These are phyloP conservation scores for Coelinius sp. DNA, from an alignment of 2,888 invertebrate species.

Conservation along the genomic window DNA sequence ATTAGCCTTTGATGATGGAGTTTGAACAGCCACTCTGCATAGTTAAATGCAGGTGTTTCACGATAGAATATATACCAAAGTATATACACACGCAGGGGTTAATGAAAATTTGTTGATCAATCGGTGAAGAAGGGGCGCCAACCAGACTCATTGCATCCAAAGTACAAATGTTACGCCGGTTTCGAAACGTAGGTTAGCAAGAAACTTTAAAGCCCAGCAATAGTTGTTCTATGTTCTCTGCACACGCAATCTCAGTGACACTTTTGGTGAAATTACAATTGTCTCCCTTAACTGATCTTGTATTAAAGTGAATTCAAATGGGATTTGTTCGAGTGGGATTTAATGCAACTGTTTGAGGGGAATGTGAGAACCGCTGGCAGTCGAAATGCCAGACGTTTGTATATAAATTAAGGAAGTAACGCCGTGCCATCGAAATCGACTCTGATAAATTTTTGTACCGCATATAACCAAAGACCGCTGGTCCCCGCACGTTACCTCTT, in stretches of 20 bases:
- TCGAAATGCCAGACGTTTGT: background rate
- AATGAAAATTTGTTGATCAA: constrained; percentile 37
- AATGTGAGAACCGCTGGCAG: constrained; percentile 21
- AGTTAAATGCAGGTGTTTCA: background rate
- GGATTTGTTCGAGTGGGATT: constrained; percentile 1
- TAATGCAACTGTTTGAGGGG: background rate
- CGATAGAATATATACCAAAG: background rate
- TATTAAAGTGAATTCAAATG: background rate
- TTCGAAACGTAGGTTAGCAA: background rate
- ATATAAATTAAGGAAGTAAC: constrained; percentile 31
- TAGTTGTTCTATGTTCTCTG: constrained; percentile 15
- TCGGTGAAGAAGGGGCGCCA: constrained; percentile 24
- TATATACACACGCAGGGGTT: constrained; percentile 21
- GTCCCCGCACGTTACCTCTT: constrained; percentile 1
- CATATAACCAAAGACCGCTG: background rate
- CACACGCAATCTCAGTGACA: constrained; percentile 33
- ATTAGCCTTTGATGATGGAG: constrained; percentile 10
- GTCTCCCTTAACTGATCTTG: background rate
- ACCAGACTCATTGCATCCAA: constrained; percentile 23
- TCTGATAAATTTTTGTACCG: constrained; percentile 31
- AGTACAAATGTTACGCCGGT: constrained; percentile 18
- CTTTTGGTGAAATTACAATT: constrained; percentile 15
- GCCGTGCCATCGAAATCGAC: constrained; percentile 20
- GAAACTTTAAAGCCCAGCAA: constrained; percentile 6
- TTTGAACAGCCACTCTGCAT: background rate